Conservation (phyloP, 2,113 vertebrate species). For the Alethe diademata region DNA sequence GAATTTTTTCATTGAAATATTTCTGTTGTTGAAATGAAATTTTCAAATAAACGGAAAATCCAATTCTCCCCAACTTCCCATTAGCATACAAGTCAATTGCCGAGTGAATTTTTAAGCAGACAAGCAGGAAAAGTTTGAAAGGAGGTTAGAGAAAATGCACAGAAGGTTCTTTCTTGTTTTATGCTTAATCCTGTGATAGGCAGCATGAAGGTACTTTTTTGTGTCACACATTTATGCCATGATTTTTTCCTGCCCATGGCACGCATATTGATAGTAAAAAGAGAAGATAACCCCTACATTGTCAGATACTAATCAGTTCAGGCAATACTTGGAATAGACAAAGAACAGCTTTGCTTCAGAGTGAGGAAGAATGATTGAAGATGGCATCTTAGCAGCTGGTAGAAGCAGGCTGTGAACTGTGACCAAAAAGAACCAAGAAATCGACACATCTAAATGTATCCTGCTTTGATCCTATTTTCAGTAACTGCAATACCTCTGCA, state of each 20-base stretch:
- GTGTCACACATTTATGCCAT: background rate
- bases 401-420: background rate
- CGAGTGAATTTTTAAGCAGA: background rate
- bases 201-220: background rate
- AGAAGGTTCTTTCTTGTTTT: background rate
- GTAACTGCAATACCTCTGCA: background rate
- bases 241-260: background rate
- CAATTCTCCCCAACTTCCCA: background rate
- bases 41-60: background rate
- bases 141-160: background rate
- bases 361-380: background rate
- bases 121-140: background rate
- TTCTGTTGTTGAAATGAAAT: background rate
- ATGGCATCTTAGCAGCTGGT: background rate
- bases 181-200: rapidly evolving
- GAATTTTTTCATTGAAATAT: background rate
- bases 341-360: background rate
- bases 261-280: background rate
- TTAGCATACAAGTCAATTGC: background rate
- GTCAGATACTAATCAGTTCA: background rate
- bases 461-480: background rate
- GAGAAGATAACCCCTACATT: background rate
- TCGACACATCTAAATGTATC: background rate
- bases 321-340: background rate
- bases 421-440: background rate